These are phyloP conservation scores for Drosophila kurseongensis DNA, from an alignment of 1,140 invertebrate genomes.

Conservation along the genomic window DNA sequence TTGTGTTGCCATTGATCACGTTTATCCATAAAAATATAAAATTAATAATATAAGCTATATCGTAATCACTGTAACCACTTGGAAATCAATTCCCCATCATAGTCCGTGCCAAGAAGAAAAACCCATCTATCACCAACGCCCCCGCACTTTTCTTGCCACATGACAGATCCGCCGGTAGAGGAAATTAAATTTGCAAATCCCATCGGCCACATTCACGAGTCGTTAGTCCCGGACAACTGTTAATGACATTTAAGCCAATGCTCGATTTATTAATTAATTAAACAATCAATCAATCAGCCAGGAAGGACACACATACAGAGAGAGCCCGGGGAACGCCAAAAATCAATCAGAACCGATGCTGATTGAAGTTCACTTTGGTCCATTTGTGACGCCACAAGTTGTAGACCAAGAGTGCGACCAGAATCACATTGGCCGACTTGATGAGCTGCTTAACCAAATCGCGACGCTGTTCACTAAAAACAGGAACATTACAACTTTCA, in stretches of 20 bases:
- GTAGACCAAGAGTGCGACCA: slow-evolving; percentile 71
- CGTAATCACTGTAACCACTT: slow-evolving; percentile 7
- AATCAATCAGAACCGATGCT: slow-evolving; percentile 56
- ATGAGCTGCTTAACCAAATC: slow-evolving; percentile 67
- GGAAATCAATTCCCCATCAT: slow-evolving; percentile 21
- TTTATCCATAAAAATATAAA: neutral
- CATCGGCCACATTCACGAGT: slow-evolving; percentile 32
- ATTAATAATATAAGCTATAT: neutral
- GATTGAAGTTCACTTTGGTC: slow-evolving; percentile 80
- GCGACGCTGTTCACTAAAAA: slow-evolving; percentile 60
- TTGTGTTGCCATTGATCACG: no score
- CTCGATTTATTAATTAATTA: slow-evolving; percentile 71
- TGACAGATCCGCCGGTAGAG: slow-evolving; percentile 42
- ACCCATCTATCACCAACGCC: slow-evolving; percentile 33
- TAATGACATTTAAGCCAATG: slow-evolving; percentile 64
- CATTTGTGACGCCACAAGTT: slow-evolving; percentile 83
- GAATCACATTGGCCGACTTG: slow-evolving; percentile 74
- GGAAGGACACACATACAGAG: slow-evolving; percentile 14
- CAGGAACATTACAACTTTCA: slow-evolving; percentile 10
- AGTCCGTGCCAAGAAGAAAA: neutral
- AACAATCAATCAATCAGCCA: slow-evolving; percentile 65
- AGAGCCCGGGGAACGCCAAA: neutral
- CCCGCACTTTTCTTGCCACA: slow-evolving; percentile 21
- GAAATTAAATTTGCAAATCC: slow-evolving; percentile 69
- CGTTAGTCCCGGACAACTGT: slow-evolving; percentile 49